Conservation (phyloP, 2,888 invertebrate species). For the Endotricha flammealis region DNA sequence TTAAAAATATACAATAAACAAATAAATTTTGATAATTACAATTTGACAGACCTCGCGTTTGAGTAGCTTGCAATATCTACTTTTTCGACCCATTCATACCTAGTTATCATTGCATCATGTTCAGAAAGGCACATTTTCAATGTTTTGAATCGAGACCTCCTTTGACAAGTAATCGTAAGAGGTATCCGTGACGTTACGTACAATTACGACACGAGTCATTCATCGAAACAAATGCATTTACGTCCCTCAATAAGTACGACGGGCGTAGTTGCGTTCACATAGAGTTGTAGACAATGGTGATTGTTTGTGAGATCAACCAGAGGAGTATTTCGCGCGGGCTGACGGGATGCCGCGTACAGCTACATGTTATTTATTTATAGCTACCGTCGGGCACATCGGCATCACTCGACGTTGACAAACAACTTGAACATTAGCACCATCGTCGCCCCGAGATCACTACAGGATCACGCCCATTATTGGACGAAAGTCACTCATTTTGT, state of each 20-base stretch:
- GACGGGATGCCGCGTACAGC: conserved; percentile 34
- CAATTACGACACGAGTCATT: conserved; percentile 29
- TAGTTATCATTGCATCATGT: too few species aligned
- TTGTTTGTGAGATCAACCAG: conserved; percentile 30
- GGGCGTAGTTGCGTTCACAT: conserved; percentile 33
- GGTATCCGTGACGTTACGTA: not conserved
- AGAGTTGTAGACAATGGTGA: conserved; percentile 48
- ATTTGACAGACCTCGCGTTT: too few species aligned
- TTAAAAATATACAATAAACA: too few species aligned
- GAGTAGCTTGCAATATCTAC: too few species aligned
- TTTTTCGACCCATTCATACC: too few species aligned
- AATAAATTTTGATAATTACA: too few species aligned
- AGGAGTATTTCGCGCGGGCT: conserved; percentile 32
- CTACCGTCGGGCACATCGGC: conserved; percentile 43
- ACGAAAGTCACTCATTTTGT: conserved; percentile 25
- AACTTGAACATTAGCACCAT: conserved; percentile 48
- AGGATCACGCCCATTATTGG: conserved; percentile 46
- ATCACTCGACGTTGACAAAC: conserved; percentile 65
- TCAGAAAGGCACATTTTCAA: too few species aligned
- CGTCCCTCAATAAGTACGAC: conserved; percentile 33
- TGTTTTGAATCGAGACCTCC: too few species aligned
- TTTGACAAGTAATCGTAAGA: too few species aligned
- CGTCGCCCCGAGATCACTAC: conserved; percentile 22
- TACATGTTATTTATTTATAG: conserved; percentile 60
- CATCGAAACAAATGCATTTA: conserved; percentile 34